Conservation (phyloP, 2,888 invertebrate species). For the Sericinus montela region DNA sequence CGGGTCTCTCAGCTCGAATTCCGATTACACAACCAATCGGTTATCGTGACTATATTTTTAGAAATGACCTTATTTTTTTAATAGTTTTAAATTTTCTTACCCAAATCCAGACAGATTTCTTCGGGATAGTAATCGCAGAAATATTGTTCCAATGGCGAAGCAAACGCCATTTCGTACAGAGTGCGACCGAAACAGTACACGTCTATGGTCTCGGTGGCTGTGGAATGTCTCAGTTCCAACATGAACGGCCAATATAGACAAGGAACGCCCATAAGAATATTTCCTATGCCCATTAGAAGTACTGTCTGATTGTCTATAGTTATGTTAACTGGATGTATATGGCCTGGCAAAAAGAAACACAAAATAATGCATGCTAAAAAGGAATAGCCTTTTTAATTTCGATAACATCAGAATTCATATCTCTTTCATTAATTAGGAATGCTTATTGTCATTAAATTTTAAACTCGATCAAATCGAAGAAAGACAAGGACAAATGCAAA, state of each 20-base stretch:
- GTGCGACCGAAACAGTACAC: slow-evolving; percentile 94
- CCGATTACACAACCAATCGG: no score
- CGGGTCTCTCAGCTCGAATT: no score
- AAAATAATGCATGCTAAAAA: background rate
- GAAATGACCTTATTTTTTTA: no score
- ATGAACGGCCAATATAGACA: slow-evolving; percentile 86
- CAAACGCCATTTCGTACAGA: slow-evolving; percentile 93
- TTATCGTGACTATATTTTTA: no score
- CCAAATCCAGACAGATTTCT: slow-evolving; percentile 78
- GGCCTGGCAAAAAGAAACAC: slow-evolving; percentile 75
- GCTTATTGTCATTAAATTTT: no score
- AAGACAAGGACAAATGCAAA: no score
- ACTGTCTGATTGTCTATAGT: slow-evolving; percentile 85
- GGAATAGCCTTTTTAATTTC: no score
- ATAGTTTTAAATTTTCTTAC: slow-evolving; percentile 54
- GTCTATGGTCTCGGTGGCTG: slow-evolving; percentile 86
- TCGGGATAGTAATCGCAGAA: slow-evolving; percentile 83
- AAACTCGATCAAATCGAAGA: no score
- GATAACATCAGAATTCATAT: no score
- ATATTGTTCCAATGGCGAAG: slow-evolving; percentile 84
- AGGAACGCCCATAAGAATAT: slow-evolving; percentile 88
- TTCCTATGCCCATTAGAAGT: slow-evolving; percentile 90
- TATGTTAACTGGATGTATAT: slow-evolving; percentile 93
- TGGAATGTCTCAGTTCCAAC: slow-evolving; percentile 84
- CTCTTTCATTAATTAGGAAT: no score